These are phyloP conservation scores for Patagioenas fasciata DNA, from an alignment of 2,113 vertebrate genomes.

Conservation along the genomic window DNA sequence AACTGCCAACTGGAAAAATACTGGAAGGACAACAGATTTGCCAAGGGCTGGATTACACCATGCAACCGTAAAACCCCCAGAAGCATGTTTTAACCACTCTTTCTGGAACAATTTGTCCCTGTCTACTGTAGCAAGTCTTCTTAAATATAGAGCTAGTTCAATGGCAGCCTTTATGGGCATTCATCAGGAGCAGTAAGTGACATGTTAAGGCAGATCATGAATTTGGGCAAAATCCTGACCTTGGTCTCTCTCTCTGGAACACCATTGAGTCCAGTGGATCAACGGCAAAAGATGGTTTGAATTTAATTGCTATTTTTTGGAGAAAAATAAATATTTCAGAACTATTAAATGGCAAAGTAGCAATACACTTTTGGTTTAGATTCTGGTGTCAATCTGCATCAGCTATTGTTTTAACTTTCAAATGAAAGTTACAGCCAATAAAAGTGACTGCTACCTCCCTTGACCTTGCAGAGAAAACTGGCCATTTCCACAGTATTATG, in stretches of 20 bases:
- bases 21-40: background rate
- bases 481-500: background rate
- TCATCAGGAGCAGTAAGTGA: background rate
- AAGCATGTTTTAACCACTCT: slow-evolving; percentile 18
- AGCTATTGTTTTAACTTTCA: background rate
- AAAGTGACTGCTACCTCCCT: background rate
- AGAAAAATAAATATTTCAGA: background rate
- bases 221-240: background rate
- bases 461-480: background rate
- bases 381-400: background rate
- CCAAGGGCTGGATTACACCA: slow-evolving; percentile 16
- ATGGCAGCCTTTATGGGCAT: background rate
- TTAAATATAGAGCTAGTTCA: background rate
- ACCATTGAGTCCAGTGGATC: background rate
- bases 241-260: background rate
- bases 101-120: background rate
- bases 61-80: background rate
- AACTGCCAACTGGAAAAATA: slow-evolving; percentile 40
- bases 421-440: background rate
- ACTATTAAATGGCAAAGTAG: background rate
- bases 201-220: background rate
- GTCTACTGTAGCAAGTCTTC: background rate
- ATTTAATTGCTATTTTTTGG: background rate
- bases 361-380: background rate
- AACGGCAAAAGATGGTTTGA: background rate